These are phyloP conservation scores for Trinorchestia longiramus DNA, from an alignment of 1,140 invertebrate genomes.

Conservation along the genomic window DNA sequence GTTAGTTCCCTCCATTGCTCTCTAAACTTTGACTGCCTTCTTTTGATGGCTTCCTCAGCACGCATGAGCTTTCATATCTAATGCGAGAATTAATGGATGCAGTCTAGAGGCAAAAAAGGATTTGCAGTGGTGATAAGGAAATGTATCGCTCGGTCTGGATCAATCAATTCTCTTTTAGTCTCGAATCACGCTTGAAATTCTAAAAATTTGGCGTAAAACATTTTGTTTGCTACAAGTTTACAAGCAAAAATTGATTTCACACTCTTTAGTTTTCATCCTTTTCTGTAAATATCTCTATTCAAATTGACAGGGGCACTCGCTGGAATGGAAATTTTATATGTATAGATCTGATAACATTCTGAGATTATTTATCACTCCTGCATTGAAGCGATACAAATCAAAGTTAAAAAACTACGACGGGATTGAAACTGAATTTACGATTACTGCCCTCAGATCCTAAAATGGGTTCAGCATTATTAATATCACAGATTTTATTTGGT, in stretches of 20 bases:
- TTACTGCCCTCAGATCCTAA: not conserved
- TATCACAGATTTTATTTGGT: not conserved
- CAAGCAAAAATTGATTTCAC: not conserved
- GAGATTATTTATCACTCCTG: not conserved
- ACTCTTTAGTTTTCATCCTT: not conserved
- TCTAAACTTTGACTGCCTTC: not conserved
- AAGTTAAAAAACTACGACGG: not conserved
- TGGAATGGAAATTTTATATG: not conserved
- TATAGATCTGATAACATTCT: not conserved
- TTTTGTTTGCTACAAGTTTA: not conserved
- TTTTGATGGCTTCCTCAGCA: not conserved
- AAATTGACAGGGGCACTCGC: not conserved
- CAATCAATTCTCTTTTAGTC: not conserved
- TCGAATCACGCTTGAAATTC: not conserved
- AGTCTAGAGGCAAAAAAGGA: not conserved
- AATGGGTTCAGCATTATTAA: not conserved
- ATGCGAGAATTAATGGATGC: not conserved
- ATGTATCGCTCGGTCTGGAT: not conserved
- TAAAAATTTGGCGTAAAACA: not conserved
- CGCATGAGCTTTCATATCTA: not conserved
- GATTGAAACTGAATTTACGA: not conserved
- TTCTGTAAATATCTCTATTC: no score
- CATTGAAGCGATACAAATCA: not conserved
- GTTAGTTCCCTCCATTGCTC: not conserved
- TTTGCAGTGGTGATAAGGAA: not conserved